phyloP scores from a whole-genome alignment of 2,113 vertebrate genomes.

The Tursiops truncatus region DNA sequence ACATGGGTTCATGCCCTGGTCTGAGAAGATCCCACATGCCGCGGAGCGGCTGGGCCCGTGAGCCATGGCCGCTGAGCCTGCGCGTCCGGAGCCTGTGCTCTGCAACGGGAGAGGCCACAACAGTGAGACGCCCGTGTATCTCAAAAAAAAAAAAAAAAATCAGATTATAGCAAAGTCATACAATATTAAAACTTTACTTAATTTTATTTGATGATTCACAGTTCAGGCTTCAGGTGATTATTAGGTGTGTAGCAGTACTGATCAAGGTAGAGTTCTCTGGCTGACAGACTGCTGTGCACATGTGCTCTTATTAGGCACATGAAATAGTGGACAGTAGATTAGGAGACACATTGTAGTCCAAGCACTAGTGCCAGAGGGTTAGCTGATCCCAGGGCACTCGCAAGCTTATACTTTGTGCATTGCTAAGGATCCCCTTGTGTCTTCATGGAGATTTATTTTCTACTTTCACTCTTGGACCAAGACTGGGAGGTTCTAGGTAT shows the following conservation, averaged over 20 bases:
- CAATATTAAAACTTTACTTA: background rate
- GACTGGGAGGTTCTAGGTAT: background rate
- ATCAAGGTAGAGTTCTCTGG: background rate
- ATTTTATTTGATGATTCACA: slow-evolving; percentile 33
- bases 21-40: no score
- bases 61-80: no score
- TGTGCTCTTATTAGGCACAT: background rate
- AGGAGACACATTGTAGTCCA: background rate
- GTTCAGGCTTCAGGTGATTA: background rate
- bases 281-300: background rate
- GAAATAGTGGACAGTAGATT: background rate
- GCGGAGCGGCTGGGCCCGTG: no score
- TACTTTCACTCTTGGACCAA: background rate
- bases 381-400: background rate
- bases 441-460: background rate
- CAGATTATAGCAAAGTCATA: background rate
- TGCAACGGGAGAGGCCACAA: no score
- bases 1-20: no score
- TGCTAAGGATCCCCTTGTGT: background rate
- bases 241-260: background rate
- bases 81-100: no score
- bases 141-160: background rate
- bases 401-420: background rate
- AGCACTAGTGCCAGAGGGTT: background rate
- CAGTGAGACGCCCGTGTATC: no score